These are phyloP conservation scores for Aurelia sp. DNA, from an alignment of 30 jellyfish, hydroid and myxozoan genomes.

Conservation along the genomic window DNA sequence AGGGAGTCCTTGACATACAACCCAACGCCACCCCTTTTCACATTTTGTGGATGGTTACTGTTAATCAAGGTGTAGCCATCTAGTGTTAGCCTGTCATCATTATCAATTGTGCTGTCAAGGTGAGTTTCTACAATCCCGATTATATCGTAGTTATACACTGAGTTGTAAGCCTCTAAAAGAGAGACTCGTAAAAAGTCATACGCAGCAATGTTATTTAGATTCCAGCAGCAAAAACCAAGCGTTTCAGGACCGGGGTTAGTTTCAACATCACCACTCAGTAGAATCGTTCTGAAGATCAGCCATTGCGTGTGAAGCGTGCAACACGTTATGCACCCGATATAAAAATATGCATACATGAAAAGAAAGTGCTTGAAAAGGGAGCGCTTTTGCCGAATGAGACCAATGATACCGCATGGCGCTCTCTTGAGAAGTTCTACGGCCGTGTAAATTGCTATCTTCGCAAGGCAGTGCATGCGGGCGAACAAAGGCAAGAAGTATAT, in stretches of 20 bases:
- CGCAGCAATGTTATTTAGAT: slow-evolving; percentile 47
- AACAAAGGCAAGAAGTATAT: slow-evolving; percentile 25
- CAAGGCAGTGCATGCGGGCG: slow-evolving; percentile 19
- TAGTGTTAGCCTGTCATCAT: slow-evolving; percentile 48
- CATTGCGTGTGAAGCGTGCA: slow-evolving; percentile 50
- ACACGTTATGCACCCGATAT: slow-evolving; percentile 50
- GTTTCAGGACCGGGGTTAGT: slow-evolving; percentile 73
- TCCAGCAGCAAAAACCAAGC: slow-evolving; percentile 59
- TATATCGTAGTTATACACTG: slow-evolving; percentile 62
- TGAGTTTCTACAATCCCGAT: slow-evolving; percentile 74
- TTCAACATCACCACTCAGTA: slow-evolving; percentile 77
- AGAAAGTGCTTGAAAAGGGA: background rate
- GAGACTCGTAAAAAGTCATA: slow-evolving; percentile 45
- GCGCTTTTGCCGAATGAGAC: background rate
- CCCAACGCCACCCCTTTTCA: background rate
- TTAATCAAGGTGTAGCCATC: slow-evolving; percentile 53
- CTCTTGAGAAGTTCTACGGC: slow-evolving; percentile 14
- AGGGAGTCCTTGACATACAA: too few species aligned
- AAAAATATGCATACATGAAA: slow-evolving; percentile 14
- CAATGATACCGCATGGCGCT: background rate
- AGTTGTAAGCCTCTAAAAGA: slow-evolving; percentile 24
- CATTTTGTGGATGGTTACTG: slow-evolving; percentile 77
- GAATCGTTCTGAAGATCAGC: slow-evolving; percentile 58
- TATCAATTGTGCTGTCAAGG: slow-evolving; percentile 59
- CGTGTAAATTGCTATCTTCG: background rate